A percentile compares a stretch with the other conserved stretches of the same genome.
phyloP scores from a whole-genome alignment of 2,113 vertebrate species.

The Actenoides hombroni region DNA sequence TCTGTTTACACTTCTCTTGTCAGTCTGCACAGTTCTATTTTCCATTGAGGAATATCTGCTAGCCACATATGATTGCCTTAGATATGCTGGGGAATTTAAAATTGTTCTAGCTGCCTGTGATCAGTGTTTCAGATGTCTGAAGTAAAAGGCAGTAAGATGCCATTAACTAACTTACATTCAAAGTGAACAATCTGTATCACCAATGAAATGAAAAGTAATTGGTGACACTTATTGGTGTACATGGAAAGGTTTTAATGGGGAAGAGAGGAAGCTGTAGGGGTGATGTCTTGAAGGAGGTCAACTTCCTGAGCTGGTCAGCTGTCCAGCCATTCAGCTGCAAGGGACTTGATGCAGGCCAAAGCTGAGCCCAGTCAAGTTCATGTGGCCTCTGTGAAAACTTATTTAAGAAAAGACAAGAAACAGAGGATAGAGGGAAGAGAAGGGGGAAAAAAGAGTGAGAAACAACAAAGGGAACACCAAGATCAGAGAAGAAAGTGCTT shows the following conservation, averaged over 20 bases:
- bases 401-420: not conserved
- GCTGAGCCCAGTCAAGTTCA: no score
- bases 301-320: not conserved
- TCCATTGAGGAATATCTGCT: not conserved
- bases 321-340: not conserved
- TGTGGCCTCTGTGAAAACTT: not conserved
- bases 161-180: not conserved
- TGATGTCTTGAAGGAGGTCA: not conserved
- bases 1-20: not conserved
- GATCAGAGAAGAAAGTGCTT: not conserved
- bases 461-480: not conserved
- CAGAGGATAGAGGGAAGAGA: not conserved
- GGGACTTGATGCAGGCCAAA: not conserved
- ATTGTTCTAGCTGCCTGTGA: not conserved
- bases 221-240: not conserved
- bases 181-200: not conserved
- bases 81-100: not conserved
- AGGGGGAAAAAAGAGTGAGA: not conserved
- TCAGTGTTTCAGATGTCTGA: not conserved
- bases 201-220: not conserved
- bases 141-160: not conserved
- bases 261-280: not conserved
- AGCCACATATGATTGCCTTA: not conserved
- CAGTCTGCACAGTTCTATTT: not conserved
- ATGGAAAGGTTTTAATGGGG: not conserved